Base-by-base conservation (phyloP, 2,888 invertebrate genomes). In the Ophion costatus region DNA sequence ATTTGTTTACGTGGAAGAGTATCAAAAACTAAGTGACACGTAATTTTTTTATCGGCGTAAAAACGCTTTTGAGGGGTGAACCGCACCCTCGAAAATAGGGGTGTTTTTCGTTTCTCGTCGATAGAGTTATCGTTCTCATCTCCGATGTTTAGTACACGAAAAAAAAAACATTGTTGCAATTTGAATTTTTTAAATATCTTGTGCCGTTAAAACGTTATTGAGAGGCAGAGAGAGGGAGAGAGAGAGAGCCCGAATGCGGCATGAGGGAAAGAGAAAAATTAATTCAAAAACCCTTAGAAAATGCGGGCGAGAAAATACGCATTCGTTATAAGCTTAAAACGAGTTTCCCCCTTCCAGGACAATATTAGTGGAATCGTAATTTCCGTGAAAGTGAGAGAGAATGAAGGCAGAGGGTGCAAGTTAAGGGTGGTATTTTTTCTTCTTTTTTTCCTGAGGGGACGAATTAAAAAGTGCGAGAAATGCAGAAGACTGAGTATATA, bases 331-430 rank as follows among this genome's bases (percentile, higher is more conserved):
- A 75, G 81, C 80, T 81, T 78, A 70, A 66, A 74, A 42, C 57
- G 69, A 63, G 74, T 74, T 51, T 77, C 63, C 22, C 64, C 29
- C 67, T 66, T 42, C 64, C 57, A 33, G 57, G 67, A 57, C 73
- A 69, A 81, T 78, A 66, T 81, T 64, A 84, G 77, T 64, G 57
- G 69, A 69, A 74, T 67, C 64, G 77, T 63, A 78, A 84, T 81
- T 84, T 81, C 38, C 59, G 74, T 59, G 22, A 64, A 69, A 70
- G 33, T 7, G 29, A 45, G 81, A 38, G 66, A 77, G 57, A 66
- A 70, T 14, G 61, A 67, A 38, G 42, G 45, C 5, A 59, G 11
- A 59, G 61, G 45, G 38, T n/a, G 33, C n/a, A 45, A 42, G 67
- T 67, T 42, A 51, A 17, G 24, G 61, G 45, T 59, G 14, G 20